These are phyloP conservation scores for Brachymystax lenok DNA, from an alignment of 2,797 vertebrate species.

Conservation along the genomic window DNA sequence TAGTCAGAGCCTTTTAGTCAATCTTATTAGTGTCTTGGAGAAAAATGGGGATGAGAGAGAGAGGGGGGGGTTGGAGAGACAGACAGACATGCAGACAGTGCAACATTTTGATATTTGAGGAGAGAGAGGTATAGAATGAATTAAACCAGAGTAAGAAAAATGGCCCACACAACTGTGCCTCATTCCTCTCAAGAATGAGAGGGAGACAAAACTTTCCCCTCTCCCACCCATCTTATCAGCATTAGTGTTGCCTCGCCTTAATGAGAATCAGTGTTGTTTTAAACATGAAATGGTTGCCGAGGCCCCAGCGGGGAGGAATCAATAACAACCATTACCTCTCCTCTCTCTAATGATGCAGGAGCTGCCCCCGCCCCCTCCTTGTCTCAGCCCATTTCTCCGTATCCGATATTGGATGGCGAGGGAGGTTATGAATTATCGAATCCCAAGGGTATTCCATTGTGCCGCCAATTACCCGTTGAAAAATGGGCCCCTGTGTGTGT, in stretches of 20 bases:
- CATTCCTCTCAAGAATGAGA: slow-evolving; percentile 3
- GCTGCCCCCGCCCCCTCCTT: slow-evolving; percentile 48
- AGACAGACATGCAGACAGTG: slow-evolving; percentile 17
- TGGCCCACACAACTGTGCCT: background rate
- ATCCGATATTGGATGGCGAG: slow-evolving; percentile 75
- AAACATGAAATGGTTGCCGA: slow-evolving; percentile 79
- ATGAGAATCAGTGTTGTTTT: slow-evolving; percentile 85
- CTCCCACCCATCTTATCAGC: slow-evolving; percentile 50
- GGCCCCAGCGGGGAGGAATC: slow-evolving; percentile 72
- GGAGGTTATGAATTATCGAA: slow-evolving; percentile 83
- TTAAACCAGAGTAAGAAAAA: background rate
- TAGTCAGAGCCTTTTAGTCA: background rate
- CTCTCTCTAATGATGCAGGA: slow-evolving; percentile 74
- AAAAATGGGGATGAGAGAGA: background rate
- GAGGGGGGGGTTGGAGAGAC: background rate
- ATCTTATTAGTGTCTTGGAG: background rate
- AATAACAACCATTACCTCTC: slow-evolving; percentile 80
- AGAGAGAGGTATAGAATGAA: slow-evolving; percentile 3
- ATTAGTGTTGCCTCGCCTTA: slow-evolving; percentile 60
- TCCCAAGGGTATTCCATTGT: slow-evolving; percentile 76
- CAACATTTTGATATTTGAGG: background rate
- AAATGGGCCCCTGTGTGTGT: slow-evolving; percentile 67
- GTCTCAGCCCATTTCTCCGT: slow-evolving; percentile 74
- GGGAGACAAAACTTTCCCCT: slow-evolving; percentile 11
- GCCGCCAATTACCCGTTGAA: slow-evolving; percentile 77